Evolutionary conservation across 2,113 vertebrate genomes (phyloP), one percentile per base, ranked within the genome.

Genomic region (Pardalotus punctatus): DNA sequence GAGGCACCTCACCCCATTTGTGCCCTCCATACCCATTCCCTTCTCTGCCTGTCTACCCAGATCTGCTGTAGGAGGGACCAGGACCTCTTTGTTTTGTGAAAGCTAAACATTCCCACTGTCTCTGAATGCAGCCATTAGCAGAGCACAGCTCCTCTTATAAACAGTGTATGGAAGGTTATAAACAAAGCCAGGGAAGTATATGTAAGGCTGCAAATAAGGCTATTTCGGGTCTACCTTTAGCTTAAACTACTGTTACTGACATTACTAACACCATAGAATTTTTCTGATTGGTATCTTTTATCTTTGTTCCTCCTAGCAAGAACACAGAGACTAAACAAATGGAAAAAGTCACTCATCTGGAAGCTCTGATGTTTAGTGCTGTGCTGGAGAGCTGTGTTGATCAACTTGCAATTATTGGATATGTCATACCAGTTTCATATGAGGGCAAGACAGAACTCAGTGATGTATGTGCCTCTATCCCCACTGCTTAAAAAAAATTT

Each of bases 331-430:
- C 78, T 73, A 81, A n/a, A 93, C 66, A 95, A 86, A 91, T 81
- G 91, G 85, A 88, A 29, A 81, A 82, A n/a, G 61, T 98, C 10
- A 92, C 96, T 56, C 89, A 84, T 48, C 62, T 98, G 71, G 98
- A 98, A 57, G 87, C 97, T 51, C 88, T 99, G 51, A 96, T 96
- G 38, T 79, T 98, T 38, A 94, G 90, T 48, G 94, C 97, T 38
- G 95, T 99, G 69, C 97, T 99, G 92, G 98, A 98, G 83, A 98
- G 97, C 40, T 97, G 98, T 73, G 58, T 83, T 0, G 98, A 98
- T 77, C 98, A 99, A 80, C 98, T 99, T 18, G 90, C 97, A 45
- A 97, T 99, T 86, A 93, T 99, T 10, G 98, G 97, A 51, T 96
- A 97, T 38, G 98, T 98, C 93, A 98, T 98, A 92, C 97, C 97